These are phyloP conservation scores for Corythornis vintsioides DNA, from an alignment of 2,113 vertebrate species.

Conservation along the genomic window DNA sequence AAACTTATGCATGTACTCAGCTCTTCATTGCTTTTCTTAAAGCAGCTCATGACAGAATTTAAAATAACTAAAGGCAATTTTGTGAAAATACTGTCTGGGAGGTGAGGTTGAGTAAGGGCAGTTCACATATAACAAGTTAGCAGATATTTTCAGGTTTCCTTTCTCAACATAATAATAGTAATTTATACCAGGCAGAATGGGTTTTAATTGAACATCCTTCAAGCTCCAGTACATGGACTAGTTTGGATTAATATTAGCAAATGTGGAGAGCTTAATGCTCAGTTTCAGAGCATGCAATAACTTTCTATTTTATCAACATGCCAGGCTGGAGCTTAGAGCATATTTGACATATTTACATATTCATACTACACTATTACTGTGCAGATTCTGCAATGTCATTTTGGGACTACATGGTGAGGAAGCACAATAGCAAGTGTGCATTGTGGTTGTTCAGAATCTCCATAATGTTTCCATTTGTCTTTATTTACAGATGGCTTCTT, in stretches of 20 bases:
- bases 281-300: conserved; percentile 36
- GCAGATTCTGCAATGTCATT: conserved; percentile 42
- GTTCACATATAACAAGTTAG: conserved; percentile 11
- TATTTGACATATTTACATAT: conserved; percentile 62
- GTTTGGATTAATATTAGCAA: conserved; percentile 57
- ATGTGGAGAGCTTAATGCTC: conserved; percentile 50
- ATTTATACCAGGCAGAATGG: conserved; percentile 59
- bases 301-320: conserved; percentile 63
- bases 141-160: conserved; percentile 41
- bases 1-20: conserved; percentile 27
- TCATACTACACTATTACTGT: conserved; percentile 36
- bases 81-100: conserved; percentile 45
- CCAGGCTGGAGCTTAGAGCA: conserved; percentile 45
- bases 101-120: conserved; percentile 54
- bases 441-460: neutral
- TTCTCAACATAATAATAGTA: conserved; percentile 53
- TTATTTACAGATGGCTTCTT: conserved; percentile 24
- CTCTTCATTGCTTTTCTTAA: conserved; percentile 39
- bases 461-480: neutral
- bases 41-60: conserved; percentile 46
- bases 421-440: neutral
- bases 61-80: conserved; percentile 63
- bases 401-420: neutral
- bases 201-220: conserved; percentile 71
- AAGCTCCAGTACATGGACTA: conserved; percentile 12